Conservation (phyloP, 2,113 vertebrate genomes). For the Psittacula cyanocephala region DNA sequence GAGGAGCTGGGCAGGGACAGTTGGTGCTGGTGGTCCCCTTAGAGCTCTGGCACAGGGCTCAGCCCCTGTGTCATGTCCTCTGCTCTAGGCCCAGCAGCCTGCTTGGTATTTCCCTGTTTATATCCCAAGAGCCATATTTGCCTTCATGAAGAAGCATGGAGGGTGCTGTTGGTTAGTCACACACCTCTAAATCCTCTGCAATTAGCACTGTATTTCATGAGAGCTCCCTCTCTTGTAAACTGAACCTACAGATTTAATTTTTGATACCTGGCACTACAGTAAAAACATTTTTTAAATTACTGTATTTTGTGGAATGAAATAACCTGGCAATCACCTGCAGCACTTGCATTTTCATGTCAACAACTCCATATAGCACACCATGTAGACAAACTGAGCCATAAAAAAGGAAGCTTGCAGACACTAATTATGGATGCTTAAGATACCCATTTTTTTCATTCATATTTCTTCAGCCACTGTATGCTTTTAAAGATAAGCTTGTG, state of each 20-base stretch:
- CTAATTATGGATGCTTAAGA: neutral
- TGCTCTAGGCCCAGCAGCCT: neutral
- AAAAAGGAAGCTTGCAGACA: neutral
- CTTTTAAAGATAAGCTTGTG: neutral
- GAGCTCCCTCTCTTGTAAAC: neutral
- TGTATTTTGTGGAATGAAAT: neutral
- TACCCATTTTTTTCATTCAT: neutral
- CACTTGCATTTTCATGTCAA: neutral
- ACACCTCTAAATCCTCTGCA: neutral
- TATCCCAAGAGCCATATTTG: neutral
- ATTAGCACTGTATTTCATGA: neutral
- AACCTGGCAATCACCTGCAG: neutral
- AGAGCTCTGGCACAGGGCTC: neutral
- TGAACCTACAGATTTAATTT: neutral
- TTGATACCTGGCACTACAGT: neutral
- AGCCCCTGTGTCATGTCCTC: accelerated
- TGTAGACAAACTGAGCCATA: neutral
- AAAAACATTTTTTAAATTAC: neutral
- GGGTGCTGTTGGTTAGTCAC: neutral
- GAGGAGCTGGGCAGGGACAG: neutral
- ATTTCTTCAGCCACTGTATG: neutral
- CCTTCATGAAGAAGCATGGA: neutral
- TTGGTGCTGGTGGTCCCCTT: neutral
- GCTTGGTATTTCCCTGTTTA: neutral
- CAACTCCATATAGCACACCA: neutral